A percentile compares a stretch with the other conserved stretches of the same genome.
Evolutionary conservation across 1,140 invertebrate species (phyloP).

Genomic region (Achroia grisella): DNA sequence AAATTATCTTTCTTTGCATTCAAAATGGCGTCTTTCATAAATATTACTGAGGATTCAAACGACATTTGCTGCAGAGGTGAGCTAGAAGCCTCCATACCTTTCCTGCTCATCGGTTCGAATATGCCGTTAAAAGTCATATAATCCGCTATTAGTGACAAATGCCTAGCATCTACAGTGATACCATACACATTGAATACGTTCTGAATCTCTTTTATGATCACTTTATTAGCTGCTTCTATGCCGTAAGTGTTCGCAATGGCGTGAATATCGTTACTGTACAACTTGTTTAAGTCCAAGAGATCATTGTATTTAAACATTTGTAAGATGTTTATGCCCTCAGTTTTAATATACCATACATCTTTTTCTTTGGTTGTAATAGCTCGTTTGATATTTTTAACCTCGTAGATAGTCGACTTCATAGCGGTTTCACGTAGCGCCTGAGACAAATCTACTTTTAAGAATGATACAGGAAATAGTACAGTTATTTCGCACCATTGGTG

Average conservation of each 20-base stretch:
- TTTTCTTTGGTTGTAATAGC: conserved; percentile 84
- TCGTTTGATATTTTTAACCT: conserved; percentile 87
- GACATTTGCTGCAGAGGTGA: conserved; percentile 99
- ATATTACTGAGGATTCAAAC: conserved; percentile 94
- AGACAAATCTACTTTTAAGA: conserved; percentile 83
- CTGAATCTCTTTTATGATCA: conserved; percentile 92
- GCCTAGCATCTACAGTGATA: conserved; percentile 94
- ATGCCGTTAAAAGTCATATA: conserved; percentile 98
- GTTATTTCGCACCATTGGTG: conserved; percentile 74
- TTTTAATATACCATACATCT: conserved; percentile 83
- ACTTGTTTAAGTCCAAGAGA: conserved; percentile 87
- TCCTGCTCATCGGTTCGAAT: conserved; percentile 92
- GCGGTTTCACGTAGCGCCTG: conserved; percentile 86
- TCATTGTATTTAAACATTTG: conserved; percentile 90
- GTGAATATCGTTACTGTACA: conserved; percentile 97
- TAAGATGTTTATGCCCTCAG: conserved; percentile 95
- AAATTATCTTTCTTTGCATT: conserved; percentile 83
- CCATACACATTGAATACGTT: conserved; percentile 97
- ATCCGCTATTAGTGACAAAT: conserved; percentile 94
- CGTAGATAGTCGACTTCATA: conserved; percentile 82
- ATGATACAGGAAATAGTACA: conserved; percentile 78
- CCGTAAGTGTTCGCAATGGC: conserved; percentile 92
- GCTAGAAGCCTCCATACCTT: conserved; percentile 89
- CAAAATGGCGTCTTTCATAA: conserved; percentile 88
- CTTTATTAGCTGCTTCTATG: conserved; percentile 94